Base-by-base conservation (phyloP, 2,888 invertebrate species). In the Drosophila percnosoma region DNA sequence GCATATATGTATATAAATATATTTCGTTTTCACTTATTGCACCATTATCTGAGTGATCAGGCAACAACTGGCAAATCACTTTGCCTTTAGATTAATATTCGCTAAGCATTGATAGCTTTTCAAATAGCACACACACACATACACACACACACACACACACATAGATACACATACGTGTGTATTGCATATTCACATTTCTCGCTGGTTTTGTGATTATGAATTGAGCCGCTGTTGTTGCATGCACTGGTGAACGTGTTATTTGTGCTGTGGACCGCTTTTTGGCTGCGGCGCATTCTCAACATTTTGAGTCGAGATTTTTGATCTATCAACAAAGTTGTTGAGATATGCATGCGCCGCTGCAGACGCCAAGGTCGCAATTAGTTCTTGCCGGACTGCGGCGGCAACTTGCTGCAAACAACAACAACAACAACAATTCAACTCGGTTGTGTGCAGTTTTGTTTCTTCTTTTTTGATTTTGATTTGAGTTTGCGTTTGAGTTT, bases 341-440 rank as follows among this genome's bases (percentile, higher is more conserved):
- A 40, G 71, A 71, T 73, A 65, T 72, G 78, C 90, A 85, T 86
- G 87, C 52, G 55, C 65, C 33, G 67, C 63, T 45, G 63, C 61
- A 33, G 68, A 69, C 76, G 79, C 67, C 85, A 86, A 89, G 85
- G 85, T 85, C 87, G 85, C 84, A 89, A 89, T 85, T 83, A 87
- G 87, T 90, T 85, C 79, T 86, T 75, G 82, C 73, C 68, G 49
- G 65, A 70, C 67, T 31, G 55, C 4, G 33, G n/a, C 60, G 31
- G 18, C 61, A 64, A 27, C 63, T 45, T 24, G 45, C 21, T 45
- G 21, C 45, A 15, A 42, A 27, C 82, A 59, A 8, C 69, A 73
- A 27, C 82, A 59, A 8, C 69, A 73, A 29, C 64, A 69, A 40
- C 77, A 38, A 45, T 36, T 54, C 65, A 53, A 61, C 76, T 83